Evolutionary conservation across 2,113 vertebrate species (phyloP), one percentile per base, ranked within the genome.

Genomic region (Plecotus auritus): DNA sequence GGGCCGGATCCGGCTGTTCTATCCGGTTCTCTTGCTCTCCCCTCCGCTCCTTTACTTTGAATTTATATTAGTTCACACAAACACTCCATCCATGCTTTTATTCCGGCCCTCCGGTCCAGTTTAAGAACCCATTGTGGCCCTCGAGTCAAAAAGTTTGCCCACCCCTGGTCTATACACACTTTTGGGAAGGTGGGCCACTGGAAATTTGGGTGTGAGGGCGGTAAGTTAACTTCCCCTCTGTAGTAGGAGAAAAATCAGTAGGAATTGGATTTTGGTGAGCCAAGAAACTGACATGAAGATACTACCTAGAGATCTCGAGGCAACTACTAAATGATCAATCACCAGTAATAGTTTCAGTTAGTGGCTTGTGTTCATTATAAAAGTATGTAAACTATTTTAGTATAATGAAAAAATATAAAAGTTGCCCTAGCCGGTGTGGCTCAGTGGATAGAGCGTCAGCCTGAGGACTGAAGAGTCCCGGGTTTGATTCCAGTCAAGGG

Each of bases 231-330:
- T 94, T 13, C 86, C 72, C 54, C 59, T 67, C 45, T 94, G 18
- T 14, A 64, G 32, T 42, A 74, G 51, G 7, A 91, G 16, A 73
- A 83, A 86, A 91, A 78, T 73, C 40, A 83, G 81, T 30, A 69
- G 47, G 85, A 90, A 91, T 54, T 78, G 82, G 17, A 83, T 94
- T 93, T 96, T 93, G 64, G 83, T 83, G 91, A 93, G 64, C 28
- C 67, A 96, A 72, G 56, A 93, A 51, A 78, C 45, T n/a, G 16
- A 20, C 45, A 37, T 83, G 85, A 91, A 59, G 11, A 45, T 45
- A 51, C 6, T 28, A 28, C 80, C 35, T 77, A 77, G 51, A 88
- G 11, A 73, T 93, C 49, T 30, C n/a, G 35, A 61, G 14, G 40
- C 45, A 47, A 70, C 18, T 49, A 17, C 37, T 51, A 67, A 61